Conservation (phyloP, 1,140 invertebrate genomes). For the Diorhabda elongata region DNA sequence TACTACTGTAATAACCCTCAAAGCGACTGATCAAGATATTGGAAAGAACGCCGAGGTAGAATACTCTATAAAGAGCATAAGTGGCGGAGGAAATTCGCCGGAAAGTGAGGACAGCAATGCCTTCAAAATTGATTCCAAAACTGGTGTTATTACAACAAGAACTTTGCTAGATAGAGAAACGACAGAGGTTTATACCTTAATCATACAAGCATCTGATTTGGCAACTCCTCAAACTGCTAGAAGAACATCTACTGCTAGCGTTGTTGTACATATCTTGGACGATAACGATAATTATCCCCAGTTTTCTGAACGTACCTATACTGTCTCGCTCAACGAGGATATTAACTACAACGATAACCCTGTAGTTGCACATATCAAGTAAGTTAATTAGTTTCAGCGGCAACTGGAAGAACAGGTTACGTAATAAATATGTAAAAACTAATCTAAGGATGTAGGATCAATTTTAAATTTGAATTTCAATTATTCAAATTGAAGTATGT, state of each 20-base stretch:
- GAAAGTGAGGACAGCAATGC: slow-evolving; percentile 55
- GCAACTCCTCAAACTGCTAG: slow-evolving; percentile 67
- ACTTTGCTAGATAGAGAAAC: slow-evolving; percentile 82
- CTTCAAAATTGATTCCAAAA: slow-evolving; percentile 75
- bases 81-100: slow-evolving; percentile 48
- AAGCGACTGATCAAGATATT: slow-evolving; percentile 88
- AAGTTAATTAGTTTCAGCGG: slow-evolving; percentile 34
- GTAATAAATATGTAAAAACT: too few relatives aligned
- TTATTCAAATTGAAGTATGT: too few relatives aligned
- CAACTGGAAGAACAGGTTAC: too few relatives aligned
- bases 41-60: slow-evolving; percentile 87
- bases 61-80: slow-evolving; percentile 69
- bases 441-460: too few relatives aligned
- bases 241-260: slow-evolving; percentile 73
- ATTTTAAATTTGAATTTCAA: too few relatives aligned
- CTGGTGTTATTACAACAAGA: slow-evolving; percentile 81
- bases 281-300: slow-evolving; percentile 98
- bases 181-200: slow-evolving; percentile 79
- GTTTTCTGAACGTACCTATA: slow-evolving; percentile 86
- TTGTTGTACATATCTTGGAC: slow-evolving; percentile 81
- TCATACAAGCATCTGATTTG: slow-evolving; percentile 79
- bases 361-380: slow-evolving; percentile 78
- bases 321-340: slow-evolving; percentile 83
- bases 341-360: slow-evolving; percentile 77
- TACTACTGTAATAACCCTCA: slow-evolving; percentile 81